Conservation (phyloP, 2,888 invertebrate genomes). For the Andrena praecox region DNA sequence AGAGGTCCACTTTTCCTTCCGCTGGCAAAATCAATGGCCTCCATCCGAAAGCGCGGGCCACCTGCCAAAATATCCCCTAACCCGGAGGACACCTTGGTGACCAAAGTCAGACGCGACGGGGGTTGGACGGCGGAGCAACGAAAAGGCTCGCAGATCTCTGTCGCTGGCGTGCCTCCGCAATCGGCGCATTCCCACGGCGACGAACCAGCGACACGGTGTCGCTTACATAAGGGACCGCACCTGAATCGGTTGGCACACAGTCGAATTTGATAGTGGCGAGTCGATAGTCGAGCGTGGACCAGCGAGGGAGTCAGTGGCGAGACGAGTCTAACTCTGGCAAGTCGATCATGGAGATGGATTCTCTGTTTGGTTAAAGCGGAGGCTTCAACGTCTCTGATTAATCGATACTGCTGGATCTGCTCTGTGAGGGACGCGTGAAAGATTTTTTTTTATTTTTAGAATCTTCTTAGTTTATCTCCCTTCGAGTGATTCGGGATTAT, state of each 20-base stretch:
- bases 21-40: conserved; percentile 65
- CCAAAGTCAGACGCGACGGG: conserved; percentile 24
- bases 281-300: conserved; percentile 6
- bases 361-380: neutral
- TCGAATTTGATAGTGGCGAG: conserved; percentile 5
- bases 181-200: conserved; percentile 20
- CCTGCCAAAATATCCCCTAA: conserved; percentile 68
- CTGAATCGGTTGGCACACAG: conserved; percentile 33
- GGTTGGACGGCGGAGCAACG: neutral
- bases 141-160: conserved; percentile 26
- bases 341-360: neutral
- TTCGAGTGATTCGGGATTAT: too few relatives aligned
- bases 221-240: conserved; percentile 32
- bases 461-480: too few relatives aligned
- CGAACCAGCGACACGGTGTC: conserved; percentile 9
- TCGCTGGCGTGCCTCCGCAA: conserved; percentile 8
- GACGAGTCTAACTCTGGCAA: neutral
- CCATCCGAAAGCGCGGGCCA: conserved; percentile 50
- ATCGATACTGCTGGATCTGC: neutral
- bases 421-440: too few relatives aligned
- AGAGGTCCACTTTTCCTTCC: conserved; percentile 57
- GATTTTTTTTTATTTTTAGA: too few relatives aligned
- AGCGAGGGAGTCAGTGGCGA: neutral
- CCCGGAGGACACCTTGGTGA: conserved; percentile 42
- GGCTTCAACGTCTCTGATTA: neutral